These are phyloP conservation scores for Peromyscus polionotus DNA, from an alignment of 2,113 vertebrate genomes.

Conservation along the genomic window DNA sequence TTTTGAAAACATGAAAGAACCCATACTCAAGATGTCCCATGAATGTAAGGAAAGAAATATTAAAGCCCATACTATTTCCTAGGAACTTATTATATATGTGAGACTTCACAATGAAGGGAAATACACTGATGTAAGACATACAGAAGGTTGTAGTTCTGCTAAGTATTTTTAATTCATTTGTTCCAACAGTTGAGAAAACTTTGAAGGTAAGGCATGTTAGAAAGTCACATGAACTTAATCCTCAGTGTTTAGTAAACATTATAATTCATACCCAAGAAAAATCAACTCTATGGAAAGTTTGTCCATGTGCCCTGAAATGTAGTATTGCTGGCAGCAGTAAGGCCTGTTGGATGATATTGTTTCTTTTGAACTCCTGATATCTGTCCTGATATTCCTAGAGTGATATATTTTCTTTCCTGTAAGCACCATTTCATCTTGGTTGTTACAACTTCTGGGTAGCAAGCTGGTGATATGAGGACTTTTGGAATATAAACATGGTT, in stretches of 20 bases:
- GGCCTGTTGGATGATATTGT: background rate
- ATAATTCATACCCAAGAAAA: background rate
- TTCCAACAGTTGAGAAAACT: background rate
- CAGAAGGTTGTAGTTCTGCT: background rate
- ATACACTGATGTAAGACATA: background rate
- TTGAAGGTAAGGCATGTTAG: constrained; percentile 14
- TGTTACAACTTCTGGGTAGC: background rate
- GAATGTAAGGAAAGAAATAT: background rate
- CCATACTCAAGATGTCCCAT: background rate
- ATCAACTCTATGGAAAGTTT: background rate
- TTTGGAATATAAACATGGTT: background rate
- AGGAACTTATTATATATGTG: background rate
- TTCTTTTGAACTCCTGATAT: background rate
- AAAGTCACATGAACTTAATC: background rate
- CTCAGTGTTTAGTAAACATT: background rate
- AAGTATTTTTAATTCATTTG: background rate
- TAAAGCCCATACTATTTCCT: background rate
- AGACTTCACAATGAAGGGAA: background rate
- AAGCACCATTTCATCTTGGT: background rate
- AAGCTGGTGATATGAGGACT: background rate
- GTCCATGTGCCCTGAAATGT: background rate
- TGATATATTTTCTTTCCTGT: background rate
- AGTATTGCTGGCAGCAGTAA: background rate
- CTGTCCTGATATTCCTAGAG: background rate
- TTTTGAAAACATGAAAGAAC: background rate